Base-by-base conservation (phyloP, 2,113 vertebrate genomes). In the Pelvicachromis taeniatus region DNA sequence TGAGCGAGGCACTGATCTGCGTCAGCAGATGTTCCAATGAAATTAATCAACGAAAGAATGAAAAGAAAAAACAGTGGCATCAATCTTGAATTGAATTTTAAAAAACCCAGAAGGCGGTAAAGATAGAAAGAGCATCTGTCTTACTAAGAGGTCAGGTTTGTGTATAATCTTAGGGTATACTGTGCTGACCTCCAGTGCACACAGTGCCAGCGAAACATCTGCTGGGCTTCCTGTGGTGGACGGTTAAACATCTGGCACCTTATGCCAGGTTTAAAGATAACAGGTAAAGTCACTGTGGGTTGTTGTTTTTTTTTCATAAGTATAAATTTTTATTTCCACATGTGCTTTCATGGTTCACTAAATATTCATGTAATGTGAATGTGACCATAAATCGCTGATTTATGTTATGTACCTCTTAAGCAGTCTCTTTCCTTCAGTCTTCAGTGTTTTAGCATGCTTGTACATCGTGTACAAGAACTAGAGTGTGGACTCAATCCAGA, bases 11-110 rank as follows among this genome's bases (percentile, higher is more conserved):
- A 86, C 93, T 77, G 73, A 89, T 92, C 81, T 86, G 88, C 82
- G 80, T 90, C 90, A 96, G 91, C 91, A 93, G 56, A 95, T 93
- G 89, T 90, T 86, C 88, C 96, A 93, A 95, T 96, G 93, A 92
- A 94, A 96, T 96, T 96, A 38, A 87, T 79, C 45, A 31, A 91
- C 77, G 77, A 84, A 19, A 11, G 13, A 1, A 61, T 50, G 45
- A 73, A 78, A 89, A 45, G 7, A 45, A 63, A 79, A 85, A 61
- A 78, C 45, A 83, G 81, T 87, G 80, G 79, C 54, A 89, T 68
- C 89, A 78, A 88, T 89, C 56, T 85, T 90, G 59, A 91, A 92
- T 95, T 90, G 56, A 89, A 87, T 86, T 75, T 50, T 78, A 78
- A 86, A 85, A 92, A 87, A 77, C 75, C 78, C 68, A 21, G 75